phyloP scores from a whole-genome alignment of 2,113 vertebrate species.

The Albula glossodonta region DNA sequence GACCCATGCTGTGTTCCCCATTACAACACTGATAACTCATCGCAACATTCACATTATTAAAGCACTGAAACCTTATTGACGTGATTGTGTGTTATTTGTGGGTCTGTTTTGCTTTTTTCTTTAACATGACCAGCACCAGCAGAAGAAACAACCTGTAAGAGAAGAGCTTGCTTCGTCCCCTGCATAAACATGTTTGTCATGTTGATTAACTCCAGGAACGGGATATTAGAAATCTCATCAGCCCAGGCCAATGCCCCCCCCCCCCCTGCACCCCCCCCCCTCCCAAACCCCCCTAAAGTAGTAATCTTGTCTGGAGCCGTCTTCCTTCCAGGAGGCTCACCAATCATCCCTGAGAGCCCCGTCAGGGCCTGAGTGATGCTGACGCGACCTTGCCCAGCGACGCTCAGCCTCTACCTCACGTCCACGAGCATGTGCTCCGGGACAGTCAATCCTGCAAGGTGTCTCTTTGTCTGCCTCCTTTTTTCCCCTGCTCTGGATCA shows the following conservation, averaged over 20 bases:
- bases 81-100: background rate
- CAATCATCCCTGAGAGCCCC: slow-evolving; percentile 59
- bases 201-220: background rate
- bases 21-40: background rate
- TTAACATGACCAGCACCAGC: background rate
- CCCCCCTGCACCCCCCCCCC: slow-evolving; percentile 64
- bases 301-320: slow-evolving; percentile 64
- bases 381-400: slow-evolving; percentile 52
- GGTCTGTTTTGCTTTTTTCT: background rate
- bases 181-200: background rate
- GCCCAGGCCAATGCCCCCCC: slow-evolving; percentile 54
- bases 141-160: background rate
- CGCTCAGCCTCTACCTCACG: too few species aligned
- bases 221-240: background rate
- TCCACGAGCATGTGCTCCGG: too few species aligned
- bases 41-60: too few species aligned
- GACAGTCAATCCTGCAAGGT: too few species aligned
- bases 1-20: background rate
- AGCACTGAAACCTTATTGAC: background rate
- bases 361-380: slow-evolving; percentile 59
- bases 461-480: background rate
- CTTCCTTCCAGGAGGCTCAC: slow-evolving; percentile 61
- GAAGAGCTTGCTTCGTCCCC: background rate
- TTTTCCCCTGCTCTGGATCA: background rate
- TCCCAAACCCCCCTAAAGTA: slow-evolving; percentile 61